Percentiles rank a stretch among this genome's conserved stretches.
Conservation (phyloP, 2,888 invertebrate species). For the Agonopterix alstromeriana region DNA sequence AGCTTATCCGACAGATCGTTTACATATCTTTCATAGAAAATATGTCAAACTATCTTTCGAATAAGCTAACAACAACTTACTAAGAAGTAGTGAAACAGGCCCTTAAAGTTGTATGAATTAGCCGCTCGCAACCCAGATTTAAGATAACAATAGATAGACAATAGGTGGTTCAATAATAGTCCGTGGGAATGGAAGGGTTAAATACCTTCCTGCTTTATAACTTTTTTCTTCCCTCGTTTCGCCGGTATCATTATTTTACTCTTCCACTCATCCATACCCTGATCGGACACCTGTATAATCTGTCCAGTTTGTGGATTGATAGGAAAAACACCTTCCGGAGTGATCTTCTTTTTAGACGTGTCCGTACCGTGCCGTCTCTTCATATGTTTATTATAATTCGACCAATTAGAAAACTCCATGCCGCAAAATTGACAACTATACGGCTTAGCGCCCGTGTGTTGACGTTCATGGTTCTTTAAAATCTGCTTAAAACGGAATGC, state of each 20-base stretch:
- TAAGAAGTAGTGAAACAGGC: too few species aligned
- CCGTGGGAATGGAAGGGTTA: too few species aligned
- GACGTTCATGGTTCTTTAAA: conserved; percentile 82
- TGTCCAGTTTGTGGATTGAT: conserved; percentile 62
- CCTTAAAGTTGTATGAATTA: too few species aligned
- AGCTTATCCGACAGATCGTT: too few species aligned
- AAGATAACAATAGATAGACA: too few species aligned
- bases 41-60: too few species aligned
- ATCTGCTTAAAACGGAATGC: conserved; percentile 86
- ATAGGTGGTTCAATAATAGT: too few species aligned
- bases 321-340: conserved; percentile 70
- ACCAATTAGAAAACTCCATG: conserved; percentile 87
- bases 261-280: conserved; percentile 63
- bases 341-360: conserved; percentile 69
- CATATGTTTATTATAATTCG: conserved; percentile 90
- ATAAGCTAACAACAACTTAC: too few species aligned
- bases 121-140: too few species aligned
- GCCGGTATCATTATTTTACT: conserved; percentile 59
- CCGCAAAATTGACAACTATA: conserved; percentile 85
- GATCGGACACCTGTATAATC: conserved; percentile 49
- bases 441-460: conserved; percentile 83
- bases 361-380: conserved; percentile 81
- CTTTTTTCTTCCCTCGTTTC: conserved; percentile 57
- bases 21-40: too few species aligned
- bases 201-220: conserved; percentile 30